Evolutionary conservation across 2,888 invertebrate species (phyloP).

Genomic region (Chymomyza fuscimana): DNA sequence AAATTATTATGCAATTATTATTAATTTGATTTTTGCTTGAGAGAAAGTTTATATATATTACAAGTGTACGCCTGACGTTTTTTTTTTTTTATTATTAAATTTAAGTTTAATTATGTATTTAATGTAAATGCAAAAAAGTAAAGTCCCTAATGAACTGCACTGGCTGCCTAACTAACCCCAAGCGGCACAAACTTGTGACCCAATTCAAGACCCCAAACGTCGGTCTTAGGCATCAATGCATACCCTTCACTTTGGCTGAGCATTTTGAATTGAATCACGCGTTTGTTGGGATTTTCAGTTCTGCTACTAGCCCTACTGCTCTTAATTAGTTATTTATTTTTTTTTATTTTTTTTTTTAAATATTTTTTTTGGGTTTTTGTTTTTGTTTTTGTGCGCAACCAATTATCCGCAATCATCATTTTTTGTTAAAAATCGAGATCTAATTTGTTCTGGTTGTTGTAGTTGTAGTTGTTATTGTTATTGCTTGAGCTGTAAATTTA

Average conservation of each 20-base stretch:
- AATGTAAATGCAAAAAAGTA: not conserved
- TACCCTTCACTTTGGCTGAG: not conserved
- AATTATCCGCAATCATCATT: constrained; percentile 80
- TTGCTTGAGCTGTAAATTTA: not conserved
- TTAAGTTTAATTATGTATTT: constrained; percentile 2
- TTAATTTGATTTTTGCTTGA: not conserved
- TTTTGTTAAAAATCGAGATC: constrained; percentile 78
- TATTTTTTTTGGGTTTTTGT: constrained; percentile 10
- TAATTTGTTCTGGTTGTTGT: constrained; percentile 40
- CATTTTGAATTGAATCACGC: constrained; percentile 54
- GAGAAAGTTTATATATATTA: not conserved
- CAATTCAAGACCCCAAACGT: constrained; percentile 43
- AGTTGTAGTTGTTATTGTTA: constrained; percentile 7
- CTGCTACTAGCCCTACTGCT: not conserved
- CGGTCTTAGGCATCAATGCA: not conserved
- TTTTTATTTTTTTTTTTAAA: not conserved
- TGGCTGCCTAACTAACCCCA: not conserved
- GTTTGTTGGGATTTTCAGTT: not conserved
- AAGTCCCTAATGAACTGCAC: not conserved
- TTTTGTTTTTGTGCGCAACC: constrained; percentile 77
- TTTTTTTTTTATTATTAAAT: not conserved
- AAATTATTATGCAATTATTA: not conserved
- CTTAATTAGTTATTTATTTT: constrained; percentile 11
- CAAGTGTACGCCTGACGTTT: not conserved
- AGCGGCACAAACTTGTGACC: constrained; percentile 50